These are phyloP conservation scores for Mythimna pallens DNA, from an alignment of 2,888 invertebrate genomes.

Conservation along the genomic window DNA sequence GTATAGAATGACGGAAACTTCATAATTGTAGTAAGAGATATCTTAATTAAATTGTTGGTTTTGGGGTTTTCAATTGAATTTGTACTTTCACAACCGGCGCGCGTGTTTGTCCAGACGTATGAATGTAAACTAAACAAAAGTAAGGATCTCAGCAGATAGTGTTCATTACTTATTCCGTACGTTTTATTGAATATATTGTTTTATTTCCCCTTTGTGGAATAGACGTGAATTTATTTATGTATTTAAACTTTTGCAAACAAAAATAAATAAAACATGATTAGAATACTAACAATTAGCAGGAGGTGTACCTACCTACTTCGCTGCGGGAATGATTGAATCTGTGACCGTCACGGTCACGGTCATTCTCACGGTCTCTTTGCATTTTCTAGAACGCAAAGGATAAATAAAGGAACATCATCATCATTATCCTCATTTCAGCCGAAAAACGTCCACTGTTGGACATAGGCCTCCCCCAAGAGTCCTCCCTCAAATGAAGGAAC, in stretches of 20 bases:
- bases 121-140: not conserved
- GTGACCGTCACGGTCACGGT: too few relatives aligned
- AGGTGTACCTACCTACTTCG: too few relatives aligned
- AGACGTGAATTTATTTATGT: not conserved
- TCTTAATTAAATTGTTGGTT: slow-evolving; percentile 44
- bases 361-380: too few relatives aligned
- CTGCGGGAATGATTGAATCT: too few relatives aligned
- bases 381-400: too few relatives aligned
- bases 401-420: too few relatives aligned
- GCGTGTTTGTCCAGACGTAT: not conserved
- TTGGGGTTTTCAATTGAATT: slow-evolving; percentile 9
- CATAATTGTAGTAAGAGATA: slow-evolving; percentile 58
- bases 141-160: not conserved
- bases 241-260: not conserved
- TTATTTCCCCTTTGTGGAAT: too few relatives aligned
- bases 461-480: too few relatives aligned
- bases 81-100: not conserved
- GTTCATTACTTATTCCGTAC: not conserved
- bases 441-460: too few relatives aligned
- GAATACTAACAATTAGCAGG: not conserved
- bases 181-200: too few relatives aligned
- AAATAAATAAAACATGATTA: not conserved
- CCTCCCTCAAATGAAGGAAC: too few relatives aligned
- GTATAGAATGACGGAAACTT: slow-evolving; percentile 56
- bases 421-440: too few relatives aligned